Base-by-base conservation (phyloP, 2,797 vertebrate species). In the Pachyuromys duprasi region DNA sequence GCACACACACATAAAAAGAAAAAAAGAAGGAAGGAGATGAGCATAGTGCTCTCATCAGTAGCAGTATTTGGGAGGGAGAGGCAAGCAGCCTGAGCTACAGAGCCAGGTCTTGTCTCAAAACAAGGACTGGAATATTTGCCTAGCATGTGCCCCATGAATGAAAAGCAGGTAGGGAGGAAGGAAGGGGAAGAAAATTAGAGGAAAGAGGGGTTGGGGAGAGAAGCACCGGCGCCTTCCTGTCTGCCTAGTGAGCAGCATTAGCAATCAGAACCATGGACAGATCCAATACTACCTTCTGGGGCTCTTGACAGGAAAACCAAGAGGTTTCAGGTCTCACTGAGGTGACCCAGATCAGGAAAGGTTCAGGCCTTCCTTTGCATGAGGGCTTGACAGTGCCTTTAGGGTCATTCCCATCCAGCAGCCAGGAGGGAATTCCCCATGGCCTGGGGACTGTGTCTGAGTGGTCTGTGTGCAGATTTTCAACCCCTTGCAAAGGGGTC, bases 251-350 rank as follows among this genome's bases (percentile, higher is more conserved):
- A 74, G 76, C 28, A 0, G 12, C 13, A 57, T 11, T 33, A 65
- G 26, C 49, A 53, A 60, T 97, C 96, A 97, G 95, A 94, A 94
- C 95, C 96, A 95, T 86, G 95, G 96, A 96, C 95, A 97, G 97
- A 86, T 96, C 91, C 80, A 67, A 91, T 55, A 24, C n/a, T 4
- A 39, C 6, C 22, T 49, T 31, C 31, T 3, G 18, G 81, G n/a
- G 55, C 39, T 24, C 28, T 53, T 15, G 82, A 67, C 3, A 4
- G 28, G 57, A 22, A 28, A 5, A 31, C 45, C 36, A 49, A 24
- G 42, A 33, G n/a, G 5, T 60, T 76, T 69, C 26, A 9, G 57
- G 17, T 60, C n/a, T 31, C 42, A 36, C 18, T 20, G 18, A 8
- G 17, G n/a, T 62, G 28, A 91, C 8, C 2, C 89, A 22, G 63